phyloP scores from a whole-genome alignment of 2,113 vertebrate species.

The Labrus mixtus region DNA sequence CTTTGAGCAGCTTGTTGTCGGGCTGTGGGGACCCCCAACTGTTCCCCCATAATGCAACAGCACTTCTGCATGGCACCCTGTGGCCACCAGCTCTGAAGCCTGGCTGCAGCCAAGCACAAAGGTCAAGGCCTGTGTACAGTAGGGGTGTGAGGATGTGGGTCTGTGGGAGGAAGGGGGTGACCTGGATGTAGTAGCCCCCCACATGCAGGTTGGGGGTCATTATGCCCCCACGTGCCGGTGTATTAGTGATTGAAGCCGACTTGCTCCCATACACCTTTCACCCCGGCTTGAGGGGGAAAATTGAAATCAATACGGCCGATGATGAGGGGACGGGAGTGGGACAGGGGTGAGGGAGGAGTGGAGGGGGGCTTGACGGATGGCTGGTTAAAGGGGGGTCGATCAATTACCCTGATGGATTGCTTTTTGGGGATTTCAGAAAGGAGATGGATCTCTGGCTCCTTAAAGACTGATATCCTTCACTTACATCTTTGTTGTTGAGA shows the following conservation, averaged over 20 bases:
- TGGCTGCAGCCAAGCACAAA: constrained; percentile 2
- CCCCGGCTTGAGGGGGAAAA: constrained; percentile 58
- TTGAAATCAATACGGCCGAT: constrained; percentile 80
- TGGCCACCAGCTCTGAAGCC: constrained; percentile 29
- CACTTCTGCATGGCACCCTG: constrained; percentile 30
- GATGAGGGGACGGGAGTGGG: constrained; percentile 70
- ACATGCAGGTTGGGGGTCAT: constrained; percentile 60
- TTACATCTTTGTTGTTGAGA: constrained; percentile 68
- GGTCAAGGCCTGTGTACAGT: constrained; percentile 21
- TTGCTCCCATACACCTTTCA: constrained; percentile 64
- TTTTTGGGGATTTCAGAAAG: constrained; percentile 66
- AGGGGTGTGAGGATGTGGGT: constrained; percentile 11
- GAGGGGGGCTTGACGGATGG: constrained; percentile 62
- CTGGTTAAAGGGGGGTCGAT: constrained; percentile 70
- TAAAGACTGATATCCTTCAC: constrained; percentile 58
- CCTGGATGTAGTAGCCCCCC: constrained; percentile 61
- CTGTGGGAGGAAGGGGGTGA: constrained; percentile 28
- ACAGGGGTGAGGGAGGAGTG: constrained; percentile 15
- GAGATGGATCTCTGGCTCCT: constrained; percentile 53
- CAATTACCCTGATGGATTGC: constrained; percentile 79
- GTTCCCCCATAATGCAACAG: constrained; percentile 61
- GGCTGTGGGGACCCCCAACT: constrained; percentile 46
- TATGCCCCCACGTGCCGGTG: constrained; percentile 38
- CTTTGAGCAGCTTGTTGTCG: constrained; percentile 52
- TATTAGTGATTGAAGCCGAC: constrained; percentile 58